Conservation (phyloP, 1,140 invertebrate genomes). For the Drosophila yakuba region DNA sequence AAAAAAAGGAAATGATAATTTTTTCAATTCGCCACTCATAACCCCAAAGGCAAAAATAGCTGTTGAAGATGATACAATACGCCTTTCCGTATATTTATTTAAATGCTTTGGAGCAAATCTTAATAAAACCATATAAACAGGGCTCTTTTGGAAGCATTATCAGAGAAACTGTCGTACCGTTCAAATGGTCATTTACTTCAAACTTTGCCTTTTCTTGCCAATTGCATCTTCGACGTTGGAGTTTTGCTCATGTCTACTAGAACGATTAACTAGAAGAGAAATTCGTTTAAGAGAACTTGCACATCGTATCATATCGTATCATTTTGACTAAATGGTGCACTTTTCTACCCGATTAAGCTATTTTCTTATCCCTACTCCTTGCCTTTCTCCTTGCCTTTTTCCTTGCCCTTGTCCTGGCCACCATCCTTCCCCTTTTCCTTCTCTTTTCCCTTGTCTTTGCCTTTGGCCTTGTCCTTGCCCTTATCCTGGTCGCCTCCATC, state of each 20-base stretch:
- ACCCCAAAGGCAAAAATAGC: neutral
- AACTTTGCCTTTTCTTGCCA: neutral
- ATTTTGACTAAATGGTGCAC: neutral
- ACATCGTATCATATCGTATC: conserved; percentile 16
- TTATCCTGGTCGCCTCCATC: neutral
- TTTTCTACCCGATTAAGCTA: conserved; percentile 8
- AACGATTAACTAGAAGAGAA: conserved; percentile 1
- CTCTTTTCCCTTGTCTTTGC: neutral
- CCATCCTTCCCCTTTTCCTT: conserved; percentile 5
- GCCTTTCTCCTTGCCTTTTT: conserved; percentile 6
- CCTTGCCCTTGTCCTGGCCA: neutral
- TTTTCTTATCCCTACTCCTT: neutral
- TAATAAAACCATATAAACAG: neutral
- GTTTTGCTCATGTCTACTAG: conserved; percentile 1
- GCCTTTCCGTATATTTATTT: conserved; percentile 15
- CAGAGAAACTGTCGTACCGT: neutral
- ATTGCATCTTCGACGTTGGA: neutral
- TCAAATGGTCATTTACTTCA: neutral
- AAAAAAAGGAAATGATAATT: neutral
- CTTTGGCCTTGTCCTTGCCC: neutral
- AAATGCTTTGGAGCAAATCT: too few relatives aligned
- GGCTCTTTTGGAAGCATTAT: neutral
- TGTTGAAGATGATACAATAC: neutral
- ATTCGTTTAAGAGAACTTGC: neutral
- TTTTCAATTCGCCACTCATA: neutral